Base-by-base conservation (phyloP, 1,140 invertebrate genomes). In the Ceratitis capitata region DNA sequence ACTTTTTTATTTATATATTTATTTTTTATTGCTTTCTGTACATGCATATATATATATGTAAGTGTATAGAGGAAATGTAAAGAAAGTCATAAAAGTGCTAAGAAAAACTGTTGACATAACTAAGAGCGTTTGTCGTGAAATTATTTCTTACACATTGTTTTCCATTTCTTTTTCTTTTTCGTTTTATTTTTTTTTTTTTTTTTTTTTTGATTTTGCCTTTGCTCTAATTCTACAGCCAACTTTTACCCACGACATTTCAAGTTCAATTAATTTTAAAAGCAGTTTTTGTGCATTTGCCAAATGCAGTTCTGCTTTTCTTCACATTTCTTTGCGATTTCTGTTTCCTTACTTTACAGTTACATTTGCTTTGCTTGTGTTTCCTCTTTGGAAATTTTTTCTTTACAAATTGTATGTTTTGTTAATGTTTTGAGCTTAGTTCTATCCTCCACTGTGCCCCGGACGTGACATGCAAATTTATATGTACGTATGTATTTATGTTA, bases 231-330 rank as follows among this genome's bases (percentile, higher is more conserved):
- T 53, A 19, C 51, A 35, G n/a, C 14, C 69, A 45, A 78, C 39
- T 69, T 69, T 35, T 29, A 19, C 32, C 1, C 7, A 2, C 69
- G n/a, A 78, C 69, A 78, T 78, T 78, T 78, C 69, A 78, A 78
- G 69, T 78, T 78, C 69, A 78, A 78, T 78, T 78, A 78, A 78
- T 78, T 45, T 78, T 16, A 78, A 78, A 39, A 45, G 69, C 69
- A 45, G 69, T 45, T 78, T 78, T 78, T 78, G 39, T 78, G 42
- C 42, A 78, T 47, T 78, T 45, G n/a, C 39, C n/a, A 12, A 26
- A 9, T 19, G n/a, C 42, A 47, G n/a, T 47, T 45, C 69, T 47
- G 69, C 39, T 42, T 78, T 47, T 45, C 39, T 32, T 78, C 42
- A 45, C 12, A 26, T n/a, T 45, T 78, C 39, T 78, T 69, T 56